Conservation (phyloP, 2,113 vertebrate species). For the Panurus biarmicus region DNA sequence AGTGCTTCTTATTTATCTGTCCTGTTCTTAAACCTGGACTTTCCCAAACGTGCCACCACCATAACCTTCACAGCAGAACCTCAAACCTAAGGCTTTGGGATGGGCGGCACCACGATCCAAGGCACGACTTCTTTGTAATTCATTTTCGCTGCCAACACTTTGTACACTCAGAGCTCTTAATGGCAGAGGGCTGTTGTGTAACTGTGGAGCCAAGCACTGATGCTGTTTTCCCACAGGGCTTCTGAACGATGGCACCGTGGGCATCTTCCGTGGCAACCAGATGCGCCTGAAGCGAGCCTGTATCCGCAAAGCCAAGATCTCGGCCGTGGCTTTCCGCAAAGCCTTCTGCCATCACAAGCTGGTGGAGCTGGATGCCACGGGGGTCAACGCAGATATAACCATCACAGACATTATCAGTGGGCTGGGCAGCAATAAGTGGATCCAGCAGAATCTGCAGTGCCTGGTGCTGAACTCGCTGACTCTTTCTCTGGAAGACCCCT, state of each 20-base stretch:
- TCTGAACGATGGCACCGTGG: constrained; percentile 93
- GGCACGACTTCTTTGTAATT: neutral
- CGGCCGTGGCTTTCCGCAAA: constrained; percentile 91
- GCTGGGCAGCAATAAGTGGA: constrained; percentile 88
- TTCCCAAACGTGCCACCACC: neutral
- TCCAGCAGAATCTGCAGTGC: constrained; percentile 89
- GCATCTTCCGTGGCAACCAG: constrained; percentile 89
- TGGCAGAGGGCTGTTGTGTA: neutral
- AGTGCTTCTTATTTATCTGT: neutral
- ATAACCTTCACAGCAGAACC: neutral
- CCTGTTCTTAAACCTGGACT: neutral
- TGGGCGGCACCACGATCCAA: neutral
- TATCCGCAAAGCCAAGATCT: constrained; percentile 93
- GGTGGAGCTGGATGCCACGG: constrained; percentile 90
- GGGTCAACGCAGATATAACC: constrained; percentile 95
- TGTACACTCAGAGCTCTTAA: neutral
- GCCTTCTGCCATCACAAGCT: constrained; percentile 92
- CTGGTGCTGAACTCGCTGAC: constrained; percentile 92
- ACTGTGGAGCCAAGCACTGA: neutral
- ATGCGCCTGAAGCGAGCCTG: constrained; percentile 91
- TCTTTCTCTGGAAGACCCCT: constrained; percentile 91
- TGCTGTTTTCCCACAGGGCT: constrained; percentile 74
- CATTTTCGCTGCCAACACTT: neutral
- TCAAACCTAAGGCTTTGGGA: neutral
- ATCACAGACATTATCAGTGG: constrained; percentile 94